Conservation (phyloP, 2,797 vertebrate species). For the Hippoglossus hippoglossus region DNA sequence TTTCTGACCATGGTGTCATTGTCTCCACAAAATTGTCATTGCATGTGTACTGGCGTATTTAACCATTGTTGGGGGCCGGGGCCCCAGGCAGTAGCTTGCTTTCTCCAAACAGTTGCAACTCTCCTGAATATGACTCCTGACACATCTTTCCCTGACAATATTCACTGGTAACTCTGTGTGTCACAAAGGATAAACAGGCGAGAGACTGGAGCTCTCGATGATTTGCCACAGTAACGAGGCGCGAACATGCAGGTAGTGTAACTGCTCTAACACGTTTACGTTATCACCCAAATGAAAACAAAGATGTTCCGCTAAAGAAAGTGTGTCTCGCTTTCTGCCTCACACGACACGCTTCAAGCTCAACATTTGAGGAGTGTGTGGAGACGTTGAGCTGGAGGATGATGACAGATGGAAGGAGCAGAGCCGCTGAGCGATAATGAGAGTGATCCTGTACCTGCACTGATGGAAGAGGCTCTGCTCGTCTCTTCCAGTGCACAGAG, state of each 20-base stretch:
- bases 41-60: no score
- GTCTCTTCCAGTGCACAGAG: conserved; percentile 17
- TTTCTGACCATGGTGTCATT: no score
- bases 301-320: no score
- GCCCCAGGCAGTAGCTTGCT: no score
- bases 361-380: conserved; percentile 18
- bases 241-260: no score
- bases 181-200: background rate
- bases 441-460: conserved; percentile 11
- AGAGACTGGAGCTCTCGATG: no score
- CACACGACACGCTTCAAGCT: background rate
- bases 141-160: conserved; percentile 30
- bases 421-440: conserved; percentile 17
- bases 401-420: conserved; percentile 11
- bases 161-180: background rate
- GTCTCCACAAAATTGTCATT: no score
- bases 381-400: conserved; percentile 28
- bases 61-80: no score
- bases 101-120: no score
- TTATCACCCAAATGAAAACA: no score
- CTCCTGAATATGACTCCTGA: no score
- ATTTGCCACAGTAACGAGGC: background rate
- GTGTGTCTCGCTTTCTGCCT: background rate
- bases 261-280: background rate
- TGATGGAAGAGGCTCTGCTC: conserved; percentile 46